Percentiles rank a stretch among this genome's conserved stretches.
Evolutionary conservation across 1,140 invertebrate genomes (phyloP).

Genomic region (Thaumatotibia leucotreta): DNA sequence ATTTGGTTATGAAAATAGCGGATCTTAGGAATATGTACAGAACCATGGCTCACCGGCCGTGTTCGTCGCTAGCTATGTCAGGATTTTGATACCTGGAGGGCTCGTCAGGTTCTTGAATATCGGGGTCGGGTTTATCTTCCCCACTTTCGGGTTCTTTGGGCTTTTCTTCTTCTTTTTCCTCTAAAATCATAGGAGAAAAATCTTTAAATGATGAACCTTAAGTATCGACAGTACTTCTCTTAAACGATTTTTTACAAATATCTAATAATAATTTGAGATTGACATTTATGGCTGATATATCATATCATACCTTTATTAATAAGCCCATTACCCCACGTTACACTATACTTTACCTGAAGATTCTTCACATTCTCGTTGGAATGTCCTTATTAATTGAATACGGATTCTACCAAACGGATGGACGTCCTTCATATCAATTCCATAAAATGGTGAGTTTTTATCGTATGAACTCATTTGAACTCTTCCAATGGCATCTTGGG

Average conservation of each 20-base stretch:
- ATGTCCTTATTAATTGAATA: constrained; percentile 51
- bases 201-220: background rate
- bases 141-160: constrained; percentile 21
- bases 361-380: constrained; percentile 46
- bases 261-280: background rate
- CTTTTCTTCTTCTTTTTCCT: constrained; percentile 23
- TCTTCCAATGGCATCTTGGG: constrained; percentile 47
- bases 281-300: no score
- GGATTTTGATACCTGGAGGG: constrained; percentile 68
- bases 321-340: no score
- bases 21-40: background rate
- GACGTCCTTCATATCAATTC: constrained; percentile 57
- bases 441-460: constrained; percentile 62
- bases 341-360: constrained; percentile 38
- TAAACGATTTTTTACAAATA: background rate
- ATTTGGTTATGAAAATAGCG: no score
- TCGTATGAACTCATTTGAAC: constrained; percentile 63
- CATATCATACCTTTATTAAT: no score
- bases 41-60: constrained; percentile 51
- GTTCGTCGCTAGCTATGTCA: constrained; percentile 46
- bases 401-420: constrained; percentile 59
- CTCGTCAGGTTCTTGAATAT: constrained; percentile 47
- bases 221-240: background rate
- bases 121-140: constrained; percentile 20
- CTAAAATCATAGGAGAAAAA: background rate